Conservation (phyloP, 2,113 vertebrate genomes). For the Gorsachius goisagi region DNA sequence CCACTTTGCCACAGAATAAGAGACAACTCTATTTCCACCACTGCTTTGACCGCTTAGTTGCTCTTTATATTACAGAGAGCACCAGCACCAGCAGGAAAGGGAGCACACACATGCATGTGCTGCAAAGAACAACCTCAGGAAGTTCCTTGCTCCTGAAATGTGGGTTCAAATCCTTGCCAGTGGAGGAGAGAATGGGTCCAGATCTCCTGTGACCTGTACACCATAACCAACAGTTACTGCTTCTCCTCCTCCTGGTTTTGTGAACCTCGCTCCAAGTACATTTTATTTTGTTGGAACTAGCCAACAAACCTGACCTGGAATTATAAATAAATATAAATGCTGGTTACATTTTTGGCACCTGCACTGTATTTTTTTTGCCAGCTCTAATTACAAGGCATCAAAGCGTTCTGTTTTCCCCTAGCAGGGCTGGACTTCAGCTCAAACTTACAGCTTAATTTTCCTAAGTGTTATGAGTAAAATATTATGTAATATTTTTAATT, state of each 20-base stretch:
- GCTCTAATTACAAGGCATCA: neutral
- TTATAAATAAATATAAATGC: neutral
- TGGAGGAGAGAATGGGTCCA: neutral
- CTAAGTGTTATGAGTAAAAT: neutral
- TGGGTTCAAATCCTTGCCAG: neutral
- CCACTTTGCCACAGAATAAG: neutral
- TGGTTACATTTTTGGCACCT: neutral
- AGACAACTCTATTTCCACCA: neutral
- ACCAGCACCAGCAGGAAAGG: neutral
- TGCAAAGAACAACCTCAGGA: neutral
- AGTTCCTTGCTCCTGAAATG: neutral
- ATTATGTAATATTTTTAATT: neutral
- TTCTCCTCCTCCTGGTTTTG: neutral
- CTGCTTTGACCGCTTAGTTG: neutral
- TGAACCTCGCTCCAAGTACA: neutral
- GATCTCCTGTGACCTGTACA: neutral
- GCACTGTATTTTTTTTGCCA: neutral
- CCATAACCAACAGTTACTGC: neutral
- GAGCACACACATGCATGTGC: accelerated
- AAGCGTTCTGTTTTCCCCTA: neutral
- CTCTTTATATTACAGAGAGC: neutral
- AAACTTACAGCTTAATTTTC: conserved; percentile 17
- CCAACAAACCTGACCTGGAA: neutral
- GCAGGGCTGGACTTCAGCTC: neutral
- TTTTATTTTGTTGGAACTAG: neutral